Percentiles rank a stretch among this genome's conserved stretches.
phyloP scores from a whole-genome alignment of 2,888 invertebrate species.

The Phortica magna region DNA sequence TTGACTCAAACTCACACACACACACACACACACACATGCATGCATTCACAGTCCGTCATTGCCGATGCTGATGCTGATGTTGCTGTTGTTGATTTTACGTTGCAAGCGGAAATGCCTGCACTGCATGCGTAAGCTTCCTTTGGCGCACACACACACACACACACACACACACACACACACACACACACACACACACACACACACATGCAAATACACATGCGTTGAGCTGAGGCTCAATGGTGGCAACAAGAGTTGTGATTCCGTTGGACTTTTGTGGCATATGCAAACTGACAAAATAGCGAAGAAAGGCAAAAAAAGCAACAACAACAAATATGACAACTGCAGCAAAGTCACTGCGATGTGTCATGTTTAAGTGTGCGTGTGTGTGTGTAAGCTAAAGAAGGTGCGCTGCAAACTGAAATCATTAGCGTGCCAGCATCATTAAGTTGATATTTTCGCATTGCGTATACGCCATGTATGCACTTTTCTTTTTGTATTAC shows the following conservation, averaged over 20 bases:
- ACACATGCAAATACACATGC: background rate
- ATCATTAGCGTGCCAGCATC: constrained; percentile 19
- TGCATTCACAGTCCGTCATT: constrained; percentile 56
- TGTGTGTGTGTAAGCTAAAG: background rate
- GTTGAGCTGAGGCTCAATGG: constrained; percentile 1
- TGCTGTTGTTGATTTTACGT: constrained; percentile 32
- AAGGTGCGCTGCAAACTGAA: background rate
- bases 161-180: too few species aligned
- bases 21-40: background rate
- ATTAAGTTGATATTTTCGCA: constrained; percentile 30
- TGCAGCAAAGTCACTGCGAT: background rate
- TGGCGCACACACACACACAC: constrained; percentile 3
- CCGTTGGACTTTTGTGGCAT: constrained; percentile 52
- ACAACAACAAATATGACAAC: constrained; percentile 17
- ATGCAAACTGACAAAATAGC: constrained; percentile 65
- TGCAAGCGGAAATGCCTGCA: constrained; percentile 65
- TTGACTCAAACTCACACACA: background rate
- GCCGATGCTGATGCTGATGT: constrained; percentile 53
- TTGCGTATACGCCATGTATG: background rate
- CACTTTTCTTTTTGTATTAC: background rate
- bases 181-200: too few species aligned
- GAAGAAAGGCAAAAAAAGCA: constrained; percentile 17
- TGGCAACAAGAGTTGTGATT: constrained; percentile 15
- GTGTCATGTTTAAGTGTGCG: background rate
- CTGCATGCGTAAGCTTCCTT: constrained; percentile 21